Evolutionary conservation across 2,888 invertebrate genomes (phyloP).

Genomic region (Drosophila stalkeri): DNA sequence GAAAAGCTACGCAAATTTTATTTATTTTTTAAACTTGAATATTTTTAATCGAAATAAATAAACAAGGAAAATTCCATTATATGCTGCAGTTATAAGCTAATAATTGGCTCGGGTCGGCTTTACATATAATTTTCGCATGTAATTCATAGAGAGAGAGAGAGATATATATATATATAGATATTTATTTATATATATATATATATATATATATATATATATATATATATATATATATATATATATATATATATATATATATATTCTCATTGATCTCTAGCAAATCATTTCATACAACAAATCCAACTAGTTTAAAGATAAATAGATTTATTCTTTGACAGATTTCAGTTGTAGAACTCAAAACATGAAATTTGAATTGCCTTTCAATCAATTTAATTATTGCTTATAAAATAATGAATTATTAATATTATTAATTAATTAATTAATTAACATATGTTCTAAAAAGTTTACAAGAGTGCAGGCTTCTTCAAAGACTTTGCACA

Average conservation of each 20-base stretch:
- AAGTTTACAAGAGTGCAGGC: slow-evolving; percentile 65
- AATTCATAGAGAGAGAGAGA: background rate
- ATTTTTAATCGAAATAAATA: background rate
- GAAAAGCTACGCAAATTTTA: background rate
- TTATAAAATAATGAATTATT: slow-evolving; percentile 57
- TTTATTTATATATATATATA: background rate
- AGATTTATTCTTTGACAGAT: slow-evolving; percentile 10
- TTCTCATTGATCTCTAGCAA: slow-evolving; percentile 20
- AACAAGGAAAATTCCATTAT: background rate
- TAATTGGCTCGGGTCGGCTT: slow-evolving; percentile 56
- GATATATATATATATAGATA: too few species aligned
- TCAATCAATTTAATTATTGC: slow-evolving; percentile 45
- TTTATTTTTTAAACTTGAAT: background rate
- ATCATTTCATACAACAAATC: slow-evolving; percentile 21
- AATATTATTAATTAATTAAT: slow-evolving; percentile 47
- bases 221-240: background rate
- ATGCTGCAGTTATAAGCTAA: slow-evolving; percentile 34
- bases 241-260: background rate
- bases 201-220: background rate
- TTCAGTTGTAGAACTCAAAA: slow-evolving; percentile 46
- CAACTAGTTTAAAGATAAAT: slow-evolving; percentile 4
- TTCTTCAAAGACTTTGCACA: slow-evolving; percentile 50
- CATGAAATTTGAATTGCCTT: slow-evolving; percentile 18
- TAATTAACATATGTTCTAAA: slow-evolving; percentile 72
- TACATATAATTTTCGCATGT: slow-evolving; percentile 9